phyloP scores from a whole-genome alignment of 2,113 vertebrate genomes.

The Lamprologus tigripictilis region DNA sequence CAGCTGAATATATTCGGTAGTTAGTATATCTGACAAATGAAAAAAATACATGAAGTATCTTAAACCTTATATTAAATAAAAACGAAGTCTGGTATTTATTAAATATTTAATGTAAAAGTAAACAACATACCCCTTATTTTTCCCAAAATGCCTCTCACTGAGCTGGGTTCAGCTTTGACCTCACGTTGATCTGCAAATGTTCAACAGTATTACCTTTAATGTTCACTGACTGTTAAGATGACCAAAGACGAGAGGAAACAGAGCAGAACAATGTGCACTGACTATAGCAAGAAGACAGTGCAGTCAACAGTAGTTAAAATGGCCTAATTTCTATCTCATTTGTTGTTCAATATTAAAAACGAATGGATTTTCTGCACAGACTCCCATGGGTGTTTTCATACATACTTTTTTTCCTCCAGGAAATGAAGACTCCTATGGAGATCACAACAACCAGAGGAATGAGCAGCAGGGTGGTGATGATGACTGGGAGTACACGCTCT shows the following conservation, averaged over 20 bases:
- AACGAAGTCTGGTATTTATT: background rate
- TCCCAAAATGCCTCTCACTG: conserved; percentile 83
- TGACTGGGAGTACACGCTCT: conserved; percentile 73
- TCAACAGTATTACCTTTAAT: background rate
- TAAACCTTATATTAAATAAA: background rate
- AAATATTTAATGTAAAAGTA: background rate
- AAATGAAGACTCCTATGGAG: conserved; percentile 78
- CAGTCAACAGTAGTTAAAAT: background rate
- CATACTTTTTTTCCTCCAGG: conserved; percentile 83
- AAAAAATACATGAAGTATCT: background rate
- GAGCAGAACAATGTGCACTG: background rate
- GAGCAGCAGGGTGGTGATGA: conserved; percentile 86
- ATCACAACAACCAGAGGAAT: conserved; percentile 81
- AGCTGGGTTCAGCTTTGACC: conserved; percentile 79
- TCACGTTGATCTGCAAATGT: conserved; percentile 74
- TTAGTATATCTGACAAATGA: background rate
- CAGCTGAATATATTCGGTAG: background rate
- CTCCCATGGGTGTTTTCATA: conserved; percentile 66
- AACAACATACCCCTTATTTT: conserved; percentile 81
- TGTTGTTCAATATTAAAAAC: background rate
- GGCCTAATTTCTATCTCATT: background rate
- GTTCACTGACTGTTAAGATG: background rate
- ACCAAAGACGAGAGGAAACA: background rate
- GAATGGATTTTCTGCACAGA: background rate
- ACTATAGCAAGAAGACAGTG: background rate